Evolutionary conservation across 1,140 invertebrate genomes (phyloP).

Genomic region (Lamellibrachia luymesi): DNA sequence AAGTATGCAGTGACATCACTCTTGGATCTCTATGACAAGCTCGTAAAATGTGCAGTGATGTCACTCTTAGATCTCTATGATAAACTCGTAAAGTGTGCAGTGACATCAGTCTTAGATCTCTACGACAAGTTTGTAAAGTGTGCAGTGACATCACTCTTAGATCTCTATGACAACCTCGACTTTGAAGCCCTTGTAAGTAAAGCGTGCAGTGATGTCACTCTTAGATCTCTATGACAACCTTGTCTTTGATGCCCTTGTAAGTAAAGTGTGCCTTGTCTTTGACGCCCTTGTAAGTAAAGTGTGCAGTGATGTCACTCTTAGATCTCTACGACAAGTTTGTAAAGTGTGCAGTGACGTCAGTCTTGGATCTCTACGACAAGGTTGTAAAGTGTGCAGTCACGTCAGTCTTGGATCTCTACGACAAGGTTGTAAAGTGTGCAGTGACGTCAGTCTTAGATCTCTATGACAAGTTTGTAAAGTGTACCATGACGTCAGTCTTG

Average conservation of each 20-base stretch:
- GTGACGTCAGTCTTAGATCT: not conserved
- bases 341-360: too few relatives aligned
- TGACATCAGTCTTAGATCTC: conserved; percentile 73
- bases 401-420: too few relatives aligned
- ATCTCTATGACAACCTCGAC: conserved; percentile 76
- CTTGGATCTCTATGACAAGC: conserved; percentile 60
- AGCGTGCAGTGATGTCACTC: conserved; percentile 65
- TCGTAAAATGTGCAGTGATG: too few relatives aligned
- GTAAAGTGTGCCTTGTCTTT: conserved; percentile 69
- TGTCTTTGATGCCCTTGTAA: conserved; percentile 86
- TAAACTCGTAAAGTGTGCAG: conserved; percentile 62
- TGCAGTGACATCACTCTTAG: too few relatives aligned
- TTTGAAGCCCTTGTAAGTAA: conserved; percentile 83
- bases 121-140: too few relatives aligned
- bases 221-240: conserved; percentile 78
- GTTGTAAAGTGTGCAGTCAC: too few relatives aligned
- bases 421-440: too few relatives aligned
- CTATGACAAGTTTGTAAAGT: not conserved
- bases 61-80: conserved; percentile 63
- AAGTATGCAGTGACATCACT: conserved; percentile 46
- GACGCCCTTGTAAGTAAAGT: conserved; percentile 73
- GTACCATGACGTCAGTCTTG: not conserved
- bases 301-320: too few relatives aligned
- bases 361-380: too few relatives aligned
- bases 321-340: too few relatives aligned